A percentile compares a stretch with the other conserved stretches of the same genome.
Conservation (phyloP, 2,797 vertebrate genomes). For the Trichosurus vulpecula region DNA sequence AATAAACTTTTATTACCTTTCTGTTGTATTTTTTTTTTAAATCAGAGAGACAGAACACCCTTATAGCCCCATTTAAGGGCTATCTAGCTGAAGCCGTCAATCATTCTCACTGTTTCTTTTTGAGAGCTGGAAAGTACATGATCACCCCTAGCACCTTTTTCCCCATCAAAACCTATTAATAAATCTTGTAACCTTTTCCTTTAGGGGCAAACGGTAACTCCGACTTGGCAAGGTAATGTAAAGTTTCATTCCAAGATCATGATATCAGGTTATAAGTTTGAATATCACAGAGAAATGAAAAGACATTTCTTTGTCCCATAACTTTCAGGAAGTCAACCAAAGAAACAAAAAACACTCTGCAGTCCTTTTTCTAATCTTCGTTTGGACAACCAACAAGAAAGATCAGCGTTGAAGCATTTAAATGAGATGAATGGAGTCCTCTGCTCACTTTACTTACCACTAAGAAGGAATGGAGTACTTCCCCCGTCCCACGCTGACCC, state of each 20-base stretch:
- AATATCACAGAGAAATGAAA: constrained; percentile 11
- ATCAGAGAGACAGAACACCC: constrained; percentile 35
- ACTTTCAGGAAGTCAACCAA: constrained; percentile 31
- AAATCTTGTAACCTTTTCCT: constrained; percentile 30
- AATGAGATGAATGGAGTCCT: constrained; percentile 29
- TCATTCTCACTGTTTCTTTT: constrained; percentile 36
- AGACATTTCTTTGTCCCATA: constrained; percentile 51
- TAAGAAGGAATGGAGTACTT: neutral
- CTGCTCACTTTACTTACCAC: constrained; percentile 68
- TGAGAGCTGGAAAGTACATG: constrained; percentile 30
- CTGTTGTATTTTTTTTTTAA: neutral
- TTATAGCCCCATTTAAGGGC: constrained; percentile 36
- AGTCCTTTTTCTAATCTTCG: constrained; percentile 8
- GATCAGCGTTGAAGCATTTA: constrained; percentile 20
- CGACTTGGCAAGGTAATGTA: constrained; percentile 51
- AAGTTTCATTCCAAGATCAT: constrained; percentile 45
- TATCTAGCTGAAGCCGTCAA: neutral
- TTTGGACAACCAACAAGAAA: constrained; percentile 19
- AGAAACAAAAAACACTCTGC: constrained; percentile 45
- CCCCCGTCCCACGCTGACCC: neutral
- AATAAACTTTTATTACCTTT: constrained; percentile 47
- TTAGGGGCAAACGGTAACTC: constrained; percentile 26
- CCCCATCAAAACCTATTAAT: constrained; percentile 33
- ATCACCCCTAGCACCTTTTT: neutral
- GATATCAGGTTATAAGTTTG: constrained; percentile 57